Percentiles rank a stretch among this genome's conserved stretches.
phyloP scores from a whole-genome alignment of 2,888 invertebrate genomes.

The Phytoseiulus persimilis region DNA sequence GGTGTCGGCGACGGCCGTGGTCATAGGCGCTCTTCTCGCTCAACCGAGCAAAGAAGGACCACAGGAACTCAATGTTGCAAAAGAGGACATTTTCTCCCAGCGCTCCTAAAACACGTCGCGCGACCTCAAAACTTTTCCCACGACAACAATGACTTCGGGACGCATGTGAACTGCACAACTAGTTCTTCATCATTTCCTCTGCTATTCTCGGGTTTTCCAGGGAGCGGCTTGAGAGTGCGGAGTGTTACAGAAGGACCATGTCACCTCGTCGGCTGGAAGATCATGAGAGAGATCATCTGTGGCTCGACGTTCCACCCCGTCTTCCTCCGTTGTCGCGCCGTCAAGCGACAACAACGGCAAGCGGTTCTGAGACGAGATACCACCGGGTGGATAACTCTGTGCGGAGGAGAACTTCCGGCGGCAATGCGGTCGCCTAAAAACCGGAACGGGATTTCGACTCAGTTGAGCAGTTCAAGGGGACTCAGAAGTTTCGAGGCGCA shows the following conservation, averaged over 20 bases:
- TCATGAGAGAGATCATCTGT: background rate
- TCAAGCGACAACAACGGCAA: background rate
- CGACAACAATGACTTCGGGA: background rate
- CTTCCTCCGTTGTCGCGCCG: background rate
- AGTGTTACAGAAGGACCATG: too few species aligned
- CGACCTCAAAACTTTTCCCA: background rate
- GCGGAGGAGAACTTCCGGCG: background rate
- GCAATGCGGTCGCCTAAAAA: background rate
- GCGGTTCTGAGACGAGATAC: background rate
- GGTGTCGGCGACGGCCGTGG: background rate
- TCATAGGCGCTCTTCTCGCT: background rate
- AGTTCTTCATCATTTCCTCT: background rate
- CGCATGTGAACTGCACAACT: background rate
- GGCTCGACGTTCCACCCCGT: background rate
- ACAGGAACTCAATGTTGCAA: background rate
- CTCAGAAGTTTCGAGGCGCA: background rate
- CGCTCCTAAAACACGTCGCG: background rate
- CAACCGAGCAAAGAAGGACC: background rate
- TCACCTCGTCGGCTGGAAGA: too few species aligned
- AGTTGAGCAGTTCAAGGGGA: background rate
- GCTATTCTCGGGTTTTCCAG: background rate
- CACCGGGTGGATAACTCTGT: background rate
- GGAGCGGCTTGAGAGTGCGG: background rate
- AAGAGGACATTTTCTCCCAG: background rate
- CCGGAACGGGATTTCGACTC: background rate